Base-by-base conservation (phyloP, 2,113 vertebrate genomes). In the Cichladusa arquata region DNA sequence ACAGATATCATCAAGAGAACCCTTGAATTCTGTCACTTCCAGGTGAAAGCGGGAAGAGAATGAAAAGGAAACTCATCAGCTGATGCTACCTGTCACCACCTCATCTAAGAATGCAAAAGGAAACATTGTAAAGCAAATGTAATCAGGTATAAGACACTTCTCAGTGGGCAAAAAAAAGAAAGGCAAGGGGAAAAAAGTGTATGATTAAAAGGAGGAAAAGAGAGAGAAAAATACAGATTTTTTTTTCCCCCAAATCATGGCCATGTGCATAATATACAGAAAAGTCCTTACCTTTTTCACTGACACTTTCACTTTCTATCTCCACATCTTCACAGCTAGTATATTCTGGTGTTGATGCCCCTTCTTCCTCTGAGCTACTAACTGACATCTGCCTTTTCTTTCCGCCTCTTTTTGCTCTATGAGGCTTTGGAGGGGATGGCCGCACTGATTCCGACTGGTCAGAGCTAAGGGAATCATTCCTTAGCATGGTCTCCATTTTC, bases 311-410 rank as follows among this genome's bases (percentile, higher is more conserved):
- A 95, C 99, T 99, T 98, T 99, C 99, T 96, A 99, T 99, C 98
- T 99, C 99, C 97, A 99, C 98, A 96, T 99, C 99, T 98, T 99
- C 99, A 97, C 99, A 99, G 98, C 99, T 99, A 96, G 99, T 99
- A 98, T 99, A 99, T 98, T 99, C 99, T 36, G 99, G 99, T 89
- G 99, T 99, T 91, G 99, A 99, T 95, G 99, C 99, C 88, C 99
- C 99, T 98, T 99, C 99, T 97, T 99, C 99, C 97, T 99, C 99
- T 50, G 99, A 99, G 98, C 99, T 99, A 98, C 99, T 99, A 97
- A 99, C 99, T 82, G 99, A 99, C 99, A 99, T 99, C 98, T 99
- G 99, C 95, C 99, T 98, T 98, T 98, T 99, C 97, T 99, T 99
- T 95, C 98, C 98, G 50, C 99, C 99, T 88, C 99, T 97, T 95